These are phyloP conservation scores for Amphiprion clarkii DNA, from an alignment of 2,797 vertebrate species.

Conservation along the genomic window DNA sequence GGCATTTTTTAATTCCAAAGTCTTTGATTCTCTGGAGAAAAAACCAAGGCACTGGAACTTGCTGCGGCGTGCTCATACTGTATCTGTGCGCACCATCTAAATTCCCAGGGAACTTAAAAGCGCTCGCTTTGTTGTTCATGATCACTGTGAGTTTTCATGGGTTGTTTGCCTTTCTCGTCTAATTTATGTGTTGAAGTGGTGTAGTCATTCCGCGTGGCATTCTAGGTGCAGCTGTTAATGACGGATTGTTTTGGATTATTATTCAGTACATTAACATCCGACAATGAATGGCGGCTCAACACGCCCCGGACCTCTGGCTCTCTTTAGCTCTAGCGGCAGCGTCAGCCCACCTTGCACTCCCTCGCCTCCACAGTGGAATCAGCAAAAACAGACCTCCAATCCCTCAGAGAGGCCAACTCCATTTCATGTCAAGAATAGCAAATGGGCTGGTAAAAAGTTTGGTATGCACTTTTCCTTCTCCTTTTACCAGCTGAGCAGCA, in stretches of 20 bases:
- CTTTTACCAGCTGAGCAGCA: slow-evolving; percentile 16
- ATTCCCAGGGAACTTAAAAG: slow-evolving; percentile 61
- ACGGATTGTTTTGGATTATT: slow-evolving; percentile 74
- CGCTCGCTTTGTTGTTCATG: slow-evolving; percentile 60
- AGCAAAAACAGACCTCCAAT: slow-evolving; percentile 66
- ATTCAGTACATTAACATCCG: slow-evolving; percentile 67
- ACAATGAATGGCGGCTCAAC: slow-evolving; percentile 56
- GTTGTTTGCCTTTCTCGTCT: slow-evolving; percentile 64
- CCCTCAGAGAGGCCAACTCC: slow-evolving; percentile 64
- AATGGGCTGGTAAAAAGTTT: slow-evolving; percentile 71
- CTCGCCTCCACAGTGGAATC: slow-evolving; percentile 69
- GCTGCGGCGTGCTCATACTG: slow-evolving; percentile 27
- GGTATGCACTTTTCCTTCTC: slow-evolving; percentile 34
- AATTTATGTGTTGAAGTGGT: slow-evolving; percentile 56
- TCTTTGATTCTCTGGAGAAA: slow-evolving; percentile 63
- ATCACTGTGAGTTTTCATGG: slow-evolving; percentile 51
- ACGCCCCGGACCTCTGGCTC: slow-evolving; percentile 67
- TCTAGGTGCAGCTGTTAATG: slow-evolving; percentile 74
- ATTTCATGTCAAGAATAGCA: slow-evolving; percentile 76
- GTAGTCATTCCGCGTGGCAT: slow-evolving; percentile 65
- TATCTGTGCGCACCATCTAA: slow-evolving; percentile 45
- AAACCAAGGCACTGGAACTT: slow-evolving; percentile 43
- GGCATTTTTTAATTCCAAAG: slow-evolving; percentile 58
- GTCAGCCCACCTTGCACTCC: slow-evolving; percentile 66
- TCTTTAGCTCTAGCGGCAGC: slow-evolving; percentile 31